These are phyloP conservation scores for Ferrisia virgata DNA, from an alignment of 2,888 invertebrate species.

Conservation along the genomic window DNA sequence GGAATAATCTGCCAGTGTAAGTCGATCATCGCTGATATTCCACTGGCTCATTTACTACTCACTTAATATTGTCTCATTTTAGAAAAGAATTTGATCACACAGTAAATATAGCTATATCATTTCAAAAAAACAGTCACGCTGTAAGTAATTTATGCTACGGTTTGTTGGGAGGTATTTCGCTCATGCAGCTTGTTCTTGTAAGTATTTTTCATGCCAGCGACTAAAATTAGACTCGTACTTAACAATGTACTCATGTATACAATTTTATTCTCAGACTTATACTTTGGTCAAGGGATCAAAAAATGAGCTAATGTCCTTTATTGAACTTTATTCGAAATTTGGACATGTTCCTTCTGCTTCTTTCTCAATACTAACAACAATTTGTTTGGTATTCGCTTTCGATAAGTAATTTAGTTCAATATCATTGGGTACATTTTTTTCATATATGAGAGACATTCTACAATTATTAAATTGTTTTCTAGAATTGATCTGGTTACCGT, in stretches of 20 bases:
- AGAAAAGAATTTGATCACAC: neutral
- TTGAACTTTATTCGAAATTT: conserved; percentile 43
- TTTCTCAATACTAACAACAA: conserved; percentile 38
- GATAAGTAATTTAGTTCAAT: conserved; percentile 23
- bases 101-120: conserved; percentile 25
- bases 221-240: neutral
- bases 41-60: neutral
- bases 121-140: conserved; percentile 29
- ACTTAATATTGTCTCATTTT: neutral
- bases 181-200: conserved; percentile 44
- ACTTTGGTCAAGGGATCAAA: conserved; percentile 42
- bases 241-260: neutral
- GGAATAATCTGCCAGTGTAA: conserved; percentile 31
- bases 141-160: conserved; percentile 42
- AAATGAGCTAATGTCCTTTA: conserved; percentile 37
- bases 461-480: neutral
- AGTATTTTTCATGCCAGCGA: neutral
- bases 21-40: neutral
- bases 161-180: conserved; percentile 39
- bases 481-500: conserved; percentile 36
- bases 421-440: neutral
- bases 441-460: too few species aligned
- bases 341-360: conserved; percentile 39
- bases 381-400: conserved; percentile 39
- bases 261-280: conserved; percentile 35